These are phyloP conservation scores for Anthophora plumipes DNA, from an alignment of 2,888 invertebrate genomes.

Conservation along the genomic window DNA sequence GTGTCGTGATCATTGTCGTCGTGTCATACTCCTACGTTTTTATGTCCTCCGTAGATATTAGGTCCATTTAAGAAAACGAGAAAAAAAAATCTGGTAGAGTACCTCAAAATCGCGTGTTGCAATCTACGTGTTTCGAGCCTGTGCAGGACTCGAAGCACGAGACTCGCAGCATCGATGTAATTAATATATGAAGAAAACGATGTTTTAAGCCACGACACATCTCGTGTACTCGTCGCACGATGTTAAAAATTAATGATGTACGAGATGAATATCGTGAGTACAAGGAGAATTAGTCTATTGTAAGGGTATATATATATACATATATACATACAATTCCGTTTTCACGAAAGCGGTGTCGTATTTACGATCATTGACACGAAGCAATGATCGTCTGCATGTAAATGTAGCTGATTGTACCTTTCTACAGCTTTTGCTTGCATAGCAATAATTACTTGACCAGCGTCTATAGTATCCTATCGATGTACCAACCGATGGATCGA, in stretches of 20 bases:
- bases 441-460: constrained; percentile 67
- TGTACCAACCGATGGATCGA: constrained; percentile 30
- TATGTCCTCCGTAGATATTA: constrained; percentile 67
- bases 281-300: constrained; percentile 44
- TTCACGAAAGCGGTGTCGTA: constrained; percentile 14
- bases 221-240: constrained; percentile 47
- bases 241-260: constrained; percentile 36
- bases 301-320: neutral
- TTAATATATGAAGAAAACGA: constrained; percentile 28
- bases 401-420: constrained; percentile 56
- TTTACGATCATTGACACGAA: constrained; percentile 4
- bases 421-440: constrained; percentile 68
- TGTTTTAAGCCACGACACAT: constrained; percentile 41
- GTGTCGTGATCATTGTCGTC: constrained; percentile 74
- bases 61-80: constrained; percentile 27
- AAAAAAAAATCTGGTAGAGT: constrained; percentile 22
- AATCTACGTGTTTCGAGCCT: constrained; percentile 61
- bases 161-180: neutral
- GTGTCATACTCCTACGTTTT: constrained; percentile 66
- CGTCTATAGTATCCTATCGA: constrained; percentile 50
- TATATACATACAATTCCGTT: constrained; percentile 1
- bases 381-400: constrained; percentile 37
- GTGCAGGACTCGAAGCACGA: constrained; percentile 68
- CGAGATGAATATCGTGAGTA: constrained; percentile 41
- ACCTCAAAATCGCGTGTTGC: constrained; percentile 2